Base-by-base conservation (phyloP, 2,888 invertebrate genomes). In the Diloba caeruleocephala region DNA sequence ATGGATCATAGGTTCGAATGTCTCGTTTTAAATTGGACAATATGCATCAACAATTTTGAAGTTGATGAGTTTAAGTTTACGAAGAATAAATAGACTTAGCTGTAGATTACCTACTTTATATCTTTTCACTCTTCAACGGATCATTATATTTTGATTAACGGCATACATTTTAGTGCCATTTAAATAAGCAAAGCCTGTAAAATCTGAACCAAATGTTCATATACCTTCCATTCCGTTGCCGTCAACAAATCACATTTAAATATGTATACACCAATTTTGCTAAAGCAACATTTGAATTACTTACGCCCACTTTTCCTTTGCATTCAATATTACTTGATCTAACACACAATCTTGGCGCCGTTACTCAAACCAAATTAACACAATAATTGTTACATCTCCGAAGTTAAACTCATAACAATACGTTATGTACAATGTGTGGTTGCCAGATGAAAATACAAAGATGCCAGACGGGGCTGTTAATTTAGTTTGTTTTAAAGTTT, bases 391-490 rank as follows among this genome's bases (percentile, higher is more conserved):
- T 49, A 67, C 54, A 54, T 65, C 59, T 37, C 60, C 23, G 2
- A 49, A 66, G 58, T 62, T 58, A 12, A 64, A 62, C 53, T 53
- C 56, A 58, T 69, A 69, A 72, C 58, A 62, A 41, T 61, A 45
- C 33, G 52, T 62, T 52, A 62, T 39, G 37, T n/a, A 37, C 43
- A 51, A 48, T 48, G 12, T 49, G 29, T 21, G 61, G 58, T 43
- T 63, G 37, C 26, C 44, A 15, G 15, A 39, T 42, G 4, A 12
- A 26, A 34, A 51, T 17, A 21, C 14, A 1, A 21, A 44, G 37
- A 14, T 46, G 8, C 9, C 14, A 10, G 34, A 17, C 26, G 19
- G n/a, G 14, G n/a, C n/a, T n/a, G n/a, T n/a, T n/a, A n/a, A n/a
- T n/a, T n/a, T n/a, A n/a, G n/a, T n/a, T n/a, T n/a, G n/a, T n/a